Percentiles rank a stretch among this genome's conserved stretches.
Conservation (phyloP, 2,888 invertebrate species). For the Salpingus planirostris region DNA sequence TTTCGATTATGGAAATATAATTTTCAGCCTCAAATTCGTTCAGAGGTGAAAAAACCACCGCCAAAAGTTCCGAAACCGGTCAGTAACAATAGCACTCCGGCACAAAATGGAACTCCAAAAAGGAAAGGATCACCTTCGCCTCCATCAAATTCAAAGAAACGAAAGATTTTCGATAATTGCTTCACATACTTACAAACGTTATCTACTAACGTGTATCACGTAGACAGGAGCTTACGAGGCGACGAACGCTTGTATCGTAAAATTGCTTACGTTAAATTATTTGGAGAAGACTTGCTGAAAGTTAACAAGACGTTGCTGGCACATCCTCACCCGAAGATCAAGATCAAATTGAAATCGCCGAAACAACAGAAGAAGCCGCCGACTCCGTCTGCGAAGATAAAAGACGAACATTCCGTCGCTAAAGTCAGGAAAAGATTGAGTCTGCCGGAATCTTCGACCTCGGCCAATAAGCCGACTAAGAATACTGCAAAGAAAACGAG, state of each 20-base stretch:
- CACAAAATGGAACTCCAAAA: slow-evolving; percentile 7
- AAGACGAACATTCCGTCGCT: too few species aligned
- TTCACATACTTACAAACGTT: slow-evolving; percentile 7
- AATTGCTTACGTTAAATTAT: slow-evolving; percentile 7
- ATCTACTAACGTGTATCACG: slow-evolving; percentile 3
- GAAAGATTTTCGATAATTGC: slow-evolving; percentile 7
- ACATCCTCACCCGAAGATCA: slow-evolving; percentile 7
- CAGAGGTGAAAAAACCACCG: background rate
- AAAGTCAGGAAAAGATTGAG: too few species aligned
- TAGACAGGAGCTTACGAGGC: slow-evolving; percentile 1
- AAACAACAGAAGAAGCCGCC: too few species aligned
- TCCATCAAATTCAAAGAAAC: slow-evolving; percentile 5
- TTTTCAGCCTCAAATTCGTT: slow-evolving; percentile 4
- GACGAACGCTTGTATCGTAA: slow-evolving; percentile 5
- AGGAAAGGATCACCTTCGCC: slow-evolving; percentile 4
- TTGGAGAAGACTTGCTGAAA: slow-evolving; percentile 3
- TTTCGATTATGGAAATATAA: too few species aligned
- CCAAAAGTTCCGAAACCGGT: background rate
- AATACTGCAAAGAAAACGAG: too few species aligned
- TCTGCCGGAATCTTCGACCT: too few species aligned
- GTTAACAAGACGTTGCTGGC: too few species aligned
- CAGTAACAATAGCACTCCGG: background rate
- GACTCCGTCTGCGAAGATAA: too few species aligned
- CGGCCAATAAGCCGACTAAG: too few species aligned
- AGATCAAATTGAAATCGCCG: slow-evolving; percentile 8